Evolutionary conservation across 1,140 invertebrate species (phyloP).

Genomic region (Ephestia elutella): DNA sequence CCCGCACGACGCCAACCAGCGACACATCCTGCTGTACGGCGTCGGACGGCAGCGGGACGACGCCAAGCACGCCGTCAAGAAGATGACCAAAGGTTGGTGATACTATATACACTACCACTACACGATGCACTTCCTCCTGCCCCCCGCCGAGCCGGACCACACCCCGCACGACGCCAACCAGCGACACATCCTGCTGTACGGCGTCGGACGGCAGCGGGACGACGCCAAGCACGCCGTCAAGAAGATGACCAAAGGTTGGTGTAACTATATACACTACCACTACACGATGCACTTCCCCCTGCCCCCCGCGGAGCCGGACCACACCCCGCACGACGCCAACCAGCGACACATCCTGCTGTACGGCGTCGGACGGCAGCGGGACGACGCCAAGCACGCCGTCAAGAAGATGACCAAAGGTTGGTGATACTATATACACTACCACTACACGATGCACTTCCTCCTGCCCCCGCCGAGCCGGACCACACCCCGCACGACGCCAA

Average conservation of each 20-base stretch:
- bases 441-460: constrained; percentile 61
- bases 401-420: background rate
- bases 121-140: constrained; percentile 93
- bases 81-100: constrained; percentile 82
- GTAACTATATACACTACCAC: constrained; percentile 86
- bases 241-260: too few relatives aligned
- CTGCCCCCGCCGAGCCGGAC: constrained; percentile 91
- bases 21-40: constrained; percentile 93
- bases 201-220: constrained; percentile 91
- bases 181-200: constrained; percentile 92
- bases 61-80: constrained; percentile 10
- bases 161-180: constrained; percentile 95
- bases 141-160: constrained; percentile 87
- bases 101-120: constrained; percentile 85
- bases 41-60: constrained; percentile 21
- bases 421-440: background rate
- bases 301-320: constrained; percentile 79
- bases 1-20: constrained; percentile 95
- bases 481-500: too few relatives aligned
- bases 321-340: too few relatives aligned
- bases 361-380: constrained; percentile 91
- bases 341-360: too few relatives aligned
- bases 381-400: constrained; percentile 87
- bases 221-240: constrained; percentile 90
- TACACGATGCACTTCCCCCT: constrained; percentile 96